These are phyloP conservation scores for Subacronicta megacephala DNA, from an alignment of 2,888 invertebrate genomes.

Conservation along the genomic window DNA sequence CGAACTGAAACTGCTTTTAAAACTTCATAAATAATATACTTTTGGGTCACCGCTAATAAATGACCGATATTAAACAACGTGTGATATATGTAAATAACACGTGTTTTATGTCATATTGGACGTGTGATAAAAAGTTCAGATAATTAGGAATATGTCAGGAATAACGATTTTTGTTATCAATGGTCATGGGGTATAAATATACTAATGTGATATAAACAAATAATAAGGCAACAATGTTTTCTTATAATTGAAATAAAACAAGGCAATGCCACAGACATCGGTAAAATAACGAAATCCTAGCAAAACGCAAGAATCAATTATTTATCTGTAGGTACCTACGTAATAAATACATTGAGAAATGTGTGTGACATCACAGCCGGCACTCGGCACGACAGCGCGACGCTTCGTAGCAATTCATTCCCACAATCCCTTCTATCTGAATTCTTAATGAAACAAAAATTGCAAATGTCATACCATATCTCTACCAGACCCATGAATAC, in stretches of 20 bases:
- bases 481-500: conserved; percentile 86
- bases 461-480: conserved; percentile 85
- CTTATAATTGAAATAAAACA: not conserved
- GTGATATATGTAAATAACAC: conserved; percentile 44
- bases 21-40: conserved; percentile 69
- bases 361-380: conserved; percentile 21
- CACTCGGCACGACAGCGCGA: conserved; percentile 40
- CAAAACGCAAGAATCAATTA: conserved; percentile 27
- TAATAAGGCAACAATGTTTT: not conserved
- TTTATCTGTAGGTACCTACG: conserved; percentile 3
- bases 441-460: conserved; percentile 89
- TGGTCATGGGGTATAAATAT: too few species aligned
- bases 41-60: conserved; percentile 58
- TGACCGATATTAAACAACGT: conserved; percentile 57
- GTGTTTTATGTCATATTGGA: conserved; percentile 33
- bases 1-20: conserved; percentile 69
- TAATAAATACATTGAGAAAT: conserved; percentile 39
- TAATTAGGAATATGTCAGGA: not conserved
- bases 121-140: conserved; percentile 34
- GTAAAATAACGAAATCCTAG: not conserved
- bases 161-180: too few species aligned
- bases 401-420: conserved; percentile 74
- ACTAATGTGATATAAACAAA: not conserved
- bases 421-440: conserved; percentile 85
- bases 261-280: not conserved